Conservation (phyloP, 1,140 invertebrate species). For the Brachystomella parvula region DNA sequence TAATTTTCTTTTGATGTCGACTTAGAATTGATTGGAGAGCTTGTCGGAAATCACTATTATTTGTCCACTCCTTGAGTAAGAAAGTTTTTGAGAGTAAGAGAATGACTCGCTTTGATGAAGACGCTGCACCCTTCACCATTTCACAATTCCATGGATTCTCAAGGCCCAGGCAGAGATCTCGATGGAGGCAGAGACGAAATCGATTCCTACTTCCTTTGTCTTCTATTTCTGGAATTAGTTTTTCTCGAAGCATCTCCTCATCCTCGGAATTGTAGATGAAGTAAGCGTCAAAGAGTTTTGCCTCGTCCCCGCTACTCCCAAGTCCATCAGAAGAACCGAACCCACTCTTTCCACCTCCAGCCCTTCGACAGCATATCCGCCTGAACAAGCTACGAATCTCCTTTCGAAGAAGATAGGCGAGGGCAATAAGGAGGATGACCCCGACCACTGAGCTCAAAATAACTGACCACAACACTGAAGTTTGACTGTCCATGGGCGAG, state of each 20-base stretch:
- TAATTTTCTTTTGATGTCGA: slow-evolving; percentile 27
- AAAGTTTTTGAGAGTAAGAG: slow-evolving; percentile 76
- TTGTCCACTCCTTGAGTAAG: slow-evolving; percentile 76
- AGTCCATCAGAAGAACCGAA: slow-evolving; percentile 39
- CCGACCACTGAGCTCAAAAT: not conserved
- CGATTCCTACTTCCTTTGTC: slow-evolving; percentile 47
- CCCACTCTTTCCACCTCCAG: slow-evolving; percentile 42
- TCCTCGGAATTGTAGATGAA: slow-evolving; percentile 88
- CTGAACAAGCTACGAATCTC: not conserved
- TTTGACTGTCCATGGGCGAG: not conserved
- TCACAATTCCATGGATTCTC: slow-evolving; percentile 35
- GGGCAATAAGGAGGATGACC: slow-evolving; percentile 33
- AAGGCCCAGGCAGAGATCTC: slow-evolving; percentile 41
- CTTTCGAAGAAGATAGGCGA: slow-evolving; percentile 28
- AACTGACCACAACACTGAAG: not conserved
- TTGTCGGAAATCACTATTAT: slow-evolving; percentile 71
- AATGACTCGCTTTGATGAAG: slow-evolving; percentile 49
- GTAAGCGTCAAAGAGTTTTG: slow-evolving; percentile 85
- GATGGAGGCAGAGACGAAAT: slow-evolving; percentile 70
- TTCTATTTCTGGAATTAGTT: slow-evolving; percentile 74
- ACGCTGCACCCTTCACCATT: slow-evolving; percentile 28
- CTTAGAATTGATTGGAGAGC: slow-evolving; percentile 54
- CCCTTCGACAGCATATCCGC: not conserved
- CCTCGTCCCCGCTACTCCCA: slow-evolving; percentile 58
- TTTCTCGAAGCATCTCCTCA: slow-evolving; percentile 77